These are phyloP conservation scores for Sacculina carcini DNA, from an alignment of 2,888 invertebrate species.

Conservation along the genomic window DNA sequence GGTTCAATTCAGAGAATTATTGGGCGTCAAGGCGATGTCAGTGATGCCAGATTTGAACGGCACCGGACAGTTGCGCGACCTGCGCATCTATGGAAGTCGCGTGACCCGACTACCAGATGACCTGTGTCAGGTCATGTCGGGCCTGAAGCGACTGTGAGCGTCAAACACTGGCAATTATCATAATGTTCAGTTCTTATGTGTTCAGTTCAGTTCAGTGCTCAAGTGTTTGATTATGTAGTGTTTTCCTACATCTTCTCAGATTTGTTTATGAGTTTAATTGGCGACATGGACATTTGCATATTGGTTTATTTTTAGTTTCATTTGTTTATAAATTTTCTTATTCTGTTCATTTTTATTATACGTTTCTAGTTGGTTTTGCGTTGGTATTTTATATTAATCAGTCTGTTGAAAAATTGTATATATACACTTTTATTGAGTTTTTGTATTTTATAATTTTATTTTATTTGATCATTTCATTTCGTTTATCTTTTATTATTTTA, in stretches of 20 bases:
- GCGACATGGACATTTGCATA: not conserved
- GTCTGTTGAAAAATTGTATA: too few species aligned
- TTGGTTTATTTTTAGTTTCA: not conserved
- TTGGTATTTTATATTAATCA: too few species aligned
- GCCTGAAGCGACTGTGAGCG: constrained; percentile 26
- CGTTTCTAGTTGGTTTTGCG: too few species aligned
- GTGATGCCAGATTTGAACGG: constrained; percentile 61
- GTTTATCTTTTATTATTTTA: too few species aligned
- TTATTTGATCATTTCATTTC: too few species aligned
- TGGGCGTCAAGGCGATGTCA: constrained; percentile 51
- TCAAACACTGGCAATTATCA: too few species aligned
- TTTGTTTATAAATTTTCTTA: not conserved
- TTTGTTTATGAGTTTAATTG: not conserved
- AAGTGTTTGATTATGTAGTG: not conserved
- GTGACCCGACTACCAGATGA: constrained; percentile 39
- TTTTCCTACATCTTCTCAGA: not conserved
- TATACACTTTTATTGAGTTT: not conserved
- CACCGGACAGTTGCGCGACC: constrained; percentile 43
- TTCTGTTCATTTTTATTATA: too few species aligned
- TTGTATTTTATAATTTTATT: too few species aligned
- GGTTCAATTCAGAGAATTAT: constrained; percentile 37
- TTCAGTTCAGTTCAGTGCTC: not conserved
- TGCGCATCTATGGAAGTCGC: constrained; percentile 57
- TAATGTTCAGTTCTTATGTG: not conserved
- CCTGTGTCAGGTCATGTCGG: constrained; percentile 48